A percentile compares a stretch with the other conserved stretches of the same genome.
Conservation (phyloP, 2,113 vertebrate species). For the Corythoichthys haematopterus region DNA sequence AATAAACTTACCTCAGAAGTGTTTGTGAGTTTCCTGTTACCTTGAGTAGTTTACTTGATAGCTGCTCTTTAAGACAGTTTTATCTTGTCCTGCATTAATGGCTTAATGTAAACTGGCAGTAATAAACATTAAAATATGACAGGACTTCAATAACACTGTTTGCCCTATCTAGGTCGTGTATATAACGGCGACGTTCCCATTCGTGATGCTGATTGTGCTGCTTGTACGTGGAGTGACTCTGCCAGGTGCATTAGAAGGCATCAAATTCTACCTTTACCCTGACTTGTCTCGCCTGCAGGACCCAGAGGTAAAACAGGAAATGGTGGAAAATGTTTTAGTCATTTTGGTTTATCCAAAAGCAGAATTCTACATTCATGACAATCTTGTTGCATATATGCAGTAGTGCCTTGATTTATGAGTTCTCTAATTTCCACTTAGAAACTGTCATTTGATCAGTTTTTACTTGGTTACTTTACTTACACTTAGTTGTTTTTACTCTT, state of each 20-base stretch:
- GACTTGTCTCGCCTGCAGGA: constrained; percentile 85
- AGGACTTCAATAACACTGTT: background rate
- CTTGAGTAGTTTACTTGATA: constrained; percentile 5
- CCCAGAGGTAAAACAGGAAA: constrained; percentile 79
- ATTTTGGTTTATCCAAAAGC: background rate
- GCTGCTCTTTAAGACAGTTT: constrained; percentile 1
- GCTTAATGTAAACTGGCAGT: background rate
- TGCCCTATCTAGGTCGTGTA: constrained; percentile 78
- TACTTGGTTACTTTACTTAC: no score
- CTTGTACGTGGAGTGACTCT: constrained; percentile 92
- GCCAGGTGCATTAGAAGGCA: constrained; percentile 90
- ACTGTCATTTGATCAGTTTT: background rate
- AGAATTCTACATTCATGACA: background rate
- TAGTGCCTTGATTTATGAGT: background rate
- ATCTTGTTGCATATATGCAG: background rate
- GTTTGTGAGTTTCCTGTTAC: constrained; percentile 1
- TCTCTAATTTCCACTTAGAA: background rate
- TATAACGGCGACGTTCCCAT: constrained; percentile 94
- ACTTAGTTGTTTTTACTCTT: no score
- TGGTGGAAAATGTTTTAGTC: background rate
- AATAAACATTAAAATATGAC: background rate
- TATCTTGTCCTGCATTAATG: constrained; percentile 5
- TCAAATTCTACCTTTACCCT: constrained; percentile 98
- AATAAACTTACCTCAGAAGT: constrained; percentile 14
- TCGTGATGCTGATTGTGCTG: constrained; percentile 93